Base-by-base conservation (phyloP, 2,888 invertebrate genomes). In the Macaria notata region DNA sequence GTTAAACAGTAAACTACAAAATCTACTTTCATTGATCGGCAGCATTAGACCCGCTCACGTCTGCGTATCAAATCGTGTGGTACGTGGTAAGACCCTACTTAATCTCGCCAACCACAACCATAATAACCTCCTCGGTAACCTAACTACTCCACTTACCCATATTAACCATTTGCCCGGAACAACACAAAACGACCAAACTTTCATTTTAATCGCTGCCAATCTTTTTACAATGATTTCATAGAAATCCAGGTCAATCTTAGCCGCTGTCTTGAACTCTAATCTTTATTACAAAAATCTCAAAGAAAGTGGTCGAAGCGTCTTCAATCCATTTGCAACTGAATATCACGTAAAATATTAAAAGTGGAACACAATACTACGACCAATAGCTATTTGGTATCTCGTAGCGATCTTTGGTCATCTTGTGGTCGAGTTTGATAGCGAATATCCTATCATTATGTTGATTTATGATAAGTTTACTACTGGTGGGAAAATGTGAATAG, bases 11-110 rank as follows among this genome's bases (percentile, higher is more conserved):
- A 65, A 73, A 70, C 62, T 71, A 66, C 71, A 68, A 68, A 66
- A 72, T 70, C 75, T 74, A 69, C 71, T 79, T 78, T 79, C 76
- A 81, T 83, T 79, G 75, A 72, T 76, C 69, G 64, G 62, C 59
- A 61, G 68, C 69, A 72, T 75, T 75, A 75, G 56, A 64, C 70
- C 70, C 73, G 69, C 77, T 78, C 79, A 81, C 78, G 81, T 81
- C 75, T 69, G 66, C 72, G 70, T 69, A 70, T 73, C 68, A 73
- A 79, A 78, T 74, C 72, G 76, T 74, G 76, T 66, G 76, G 75
- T 75, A 67, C 72, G 43, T 43, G 49, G 31, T 49, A n/a, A 19
- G 44, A n/a, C 71, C 75, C 70, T 71, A 71, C 70, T 77, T 79
- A 72, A 77, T 79, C 72, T 64, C 63, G 43, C 60, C 68, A 76